Evolutionary conservation across 2,113 vertebrate genomes (phyloP).

Genomic region (Collichthys lucidus): DNA sequence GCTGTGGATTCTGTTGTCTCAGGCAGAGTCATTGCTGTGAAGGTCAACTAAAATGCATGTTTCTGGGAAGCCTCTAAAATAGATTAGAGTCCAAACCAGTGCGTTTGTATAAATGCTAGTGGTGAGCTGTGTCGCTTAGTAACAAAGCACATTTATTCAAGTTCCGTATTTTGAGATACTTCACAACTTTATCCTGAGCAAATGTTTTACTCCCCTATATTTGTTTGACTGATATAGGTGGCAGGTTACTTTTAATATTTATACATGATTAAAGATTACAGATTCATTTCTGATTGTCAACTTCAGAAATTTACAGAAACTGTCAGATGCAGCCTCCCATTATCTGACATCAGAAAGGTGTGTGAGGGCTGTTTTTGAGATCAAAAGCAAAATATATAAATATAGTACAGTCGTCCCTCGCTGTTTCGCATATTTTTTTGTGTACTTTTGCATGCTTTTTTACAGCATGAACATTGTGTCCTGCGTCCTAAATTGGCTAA

Average conservation of each 20-base stretch:
- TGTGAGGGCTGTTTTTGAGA: too few relatives aligned
- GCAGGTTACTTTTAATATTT: not conserved
- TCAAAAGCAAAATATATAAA: too few relatives aligned
- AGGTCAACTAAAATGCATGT: slow-evolving; percentile 43
- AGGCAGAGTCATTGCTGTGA: slow-evolving; percentile 18
- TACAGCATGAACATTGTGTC: too few relatives aligned
- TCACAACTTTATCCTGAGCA: not conserved
- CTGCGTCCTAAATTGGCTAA: too few relatives aligned
- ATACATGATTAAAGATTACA: too few relatives aligned
- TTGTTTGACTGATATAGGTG: not conserved
- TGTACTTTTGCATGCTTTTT: too few relatives aligned
- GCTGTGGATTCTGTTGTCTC: slow-evolving; percentile 37
- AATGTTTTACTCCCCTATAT: not conserved
- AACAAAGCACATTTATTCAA: not conserved
- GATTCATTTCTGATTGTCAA: too few relatives aligned
- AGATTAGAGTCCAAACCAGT: slow-evolving; percentile 18
- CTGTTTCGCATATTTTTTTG: too few relatives aligned
- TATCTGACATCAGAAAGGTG: too few relatives aligned
- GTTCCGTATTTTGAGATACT: not conserved
- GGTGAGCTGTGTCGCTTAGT: not conserved
- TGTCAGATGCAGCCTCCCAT: not conserved
- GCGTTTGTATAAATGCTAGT: slow-evolving; percentile 2
- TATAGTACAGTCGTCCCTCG: too few relatives aligned
- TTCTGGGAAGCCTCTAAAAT: slow-evolving; percentile 20
- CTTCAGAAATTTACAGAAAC: not conserved